phyloP scores from a whole-genome alignment of 2,113 vertebrate species.

The Oreocharis arfaki region DNA sequence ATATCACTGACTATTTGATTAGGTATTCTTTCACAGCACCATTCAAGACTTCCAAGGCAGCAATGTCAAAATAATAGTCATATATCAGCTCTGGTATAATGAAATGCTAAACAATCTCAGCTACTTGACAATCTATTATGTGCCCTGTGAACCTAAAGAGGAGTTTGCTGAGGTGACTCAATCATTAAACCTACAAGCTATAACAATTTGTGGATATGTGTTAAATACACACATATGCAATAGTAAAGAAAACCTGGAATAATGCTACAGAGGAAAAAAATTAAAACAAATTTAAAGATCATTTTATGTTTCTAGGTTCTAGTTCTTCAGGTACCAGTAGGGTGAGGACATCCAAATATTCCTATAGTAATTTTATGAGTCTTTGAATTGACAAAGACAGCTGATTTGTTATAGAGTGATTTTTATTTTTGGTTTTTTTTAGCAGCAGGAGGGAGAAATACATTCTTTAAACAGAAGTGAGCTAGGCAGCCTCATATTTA shows the following conservation, averaged over 20 bases:
- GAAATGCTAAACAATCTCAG: conserved; percentile 1
- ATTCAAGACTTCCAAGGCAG: neutral
- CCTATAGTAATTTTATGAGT: neutral
- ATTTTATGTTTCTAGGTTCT: neutral
- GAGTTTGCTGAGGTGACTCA: neutral
- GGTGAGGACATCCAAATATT: neutral
- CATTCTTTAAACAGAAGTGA: neutral
- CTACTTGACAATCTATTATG: neutral
- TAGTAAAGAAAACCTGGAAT: neutral
- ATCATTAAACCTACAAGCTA: neutral
- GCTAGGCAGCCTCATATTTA: neutral
- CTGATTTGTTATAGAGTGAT: neutral
- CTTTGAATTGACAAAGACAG: neutral
- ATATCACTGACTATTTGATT: conserved; percentile 15
- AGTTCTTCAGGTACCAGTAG: neutral
- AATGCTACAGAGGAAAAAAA: neutral
- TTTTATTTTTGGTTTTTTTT: neutral
- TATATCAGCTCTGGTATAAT: neutral
- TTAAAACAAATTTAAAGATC: neutral
- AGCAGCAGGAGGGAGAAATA: neutral
- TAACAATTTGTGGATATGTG: neutral
- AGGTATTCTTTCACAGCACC: neutral
- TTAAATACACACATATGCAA: neutral
- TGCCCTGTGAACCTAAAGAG: neutral
- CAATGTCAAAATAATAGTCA: conserved; percentile 30